phyloP scores from a whole-genome alignment of 30 jellyfish, hydroid and myxozoan genomes.

The Aurelia sp. region DNA sequence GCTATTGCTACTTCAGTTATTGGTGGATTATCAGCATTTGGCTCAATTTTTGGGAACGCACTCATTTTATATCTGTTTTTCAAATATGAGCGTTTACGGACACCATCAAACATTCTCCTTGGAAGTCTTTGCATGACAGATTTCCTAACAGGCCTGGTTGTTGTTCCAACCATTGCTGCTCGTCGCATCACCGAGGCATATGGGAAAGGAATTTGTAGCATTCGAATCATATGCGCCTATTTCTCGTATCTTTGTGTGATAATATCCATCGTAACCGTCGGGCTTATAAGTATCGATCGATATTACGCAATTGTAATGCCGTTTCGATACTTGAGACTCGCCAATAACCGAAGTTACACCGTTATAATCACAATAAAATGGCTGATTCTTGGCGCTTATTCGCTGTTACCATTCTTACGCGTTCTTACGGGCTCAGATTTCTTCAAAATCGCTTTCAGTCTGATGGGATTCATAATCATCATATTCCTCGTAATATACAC shows the following conservation, averaged over 20 bases:
- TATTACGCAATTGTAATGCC: constrained; percentile 52
- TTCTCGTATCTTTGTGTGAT: constrained; percentile 30
- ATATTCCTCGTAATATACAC: constrained; percentile 26
- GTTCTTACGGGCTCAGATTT: constrained; percentile 26
- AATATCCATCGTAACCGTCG: constrained; percentile 23
- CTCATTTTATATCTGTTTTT: constrained; percentile 19
- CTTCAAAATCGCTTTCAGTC: constrained; percentile 32
- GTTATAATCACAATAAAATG: not conserved
- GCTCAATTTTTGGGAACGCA: constrained; percentile 37
- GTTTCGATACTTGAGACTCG: constrained; percentile 19
- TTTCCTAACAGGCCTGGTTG: constrained; percentile 47
- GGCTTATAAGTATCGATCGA: constrained; percentile 52
- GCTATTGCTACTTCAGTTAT: constrained; percentile 53
- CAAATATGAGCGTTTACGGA: constrained; percentile 32
- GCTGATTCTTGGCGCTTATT: constrained; percentile 31
- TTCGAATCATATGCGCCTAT: constrained; percentile 47
- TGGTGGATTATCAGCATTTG: constrained; percentile 13
- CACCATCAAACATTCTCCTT: constrained; percentile 48
- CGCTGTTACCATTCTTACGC: constrained; percentile 10
- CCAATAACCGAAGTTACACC: not conserved
- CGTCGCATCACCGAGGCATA: constrained; percentile 61
- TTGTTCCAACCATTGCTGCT: constrained; percentile 25
- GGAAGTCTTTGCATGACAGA: constrained; percentile 61
- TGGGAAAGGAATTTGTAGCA: constrained; percentile 35
- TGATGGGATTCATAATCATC: constrained; percentile 3